Conservation (phyloP, 2,797 vertebrate genomes). For the Sebastes nivosus region DNA sequence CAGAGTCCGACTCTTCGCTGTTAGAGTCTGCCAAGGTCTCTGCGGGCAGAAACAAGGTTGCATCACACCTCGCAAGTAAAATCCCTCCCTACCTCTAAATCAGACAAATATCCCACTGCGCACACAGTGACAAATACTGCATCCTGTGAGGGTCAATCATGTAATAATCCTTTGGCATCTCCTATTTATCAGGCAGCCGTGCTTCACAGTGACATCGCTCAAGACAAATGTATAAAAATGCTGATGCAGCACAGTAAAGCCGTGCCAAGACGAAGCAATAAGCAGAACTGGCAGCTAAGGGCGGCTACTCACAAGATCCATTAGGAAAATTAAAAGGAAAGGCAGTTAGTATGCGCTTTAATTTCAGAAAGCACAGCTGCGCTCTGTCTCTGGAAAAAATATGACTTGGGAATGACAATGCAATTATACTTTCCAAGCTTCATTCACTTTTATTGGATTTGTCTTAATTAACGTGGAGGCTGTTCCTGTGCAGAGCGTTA, state of each 20-base stretch:
- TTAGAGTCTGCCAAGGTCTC: constrained; percentile 95
- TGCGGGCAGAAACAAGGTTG: constrained; percentile 70
- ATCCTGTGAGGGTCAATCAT: constrained; percentile 31
- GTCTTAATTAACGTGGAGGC: constrained; percentile 61
- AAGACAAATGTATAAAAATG: constrained; percentile 68
- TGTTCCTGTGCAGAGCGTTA: constrained; percentile 38
- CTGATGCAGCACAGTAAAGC: constrained; percentile 72
- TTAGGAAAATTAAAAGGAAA: constrained; percentile 83
- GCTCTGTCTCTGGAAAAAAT: constrained; percentile 55
- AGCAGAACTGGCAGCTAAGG: constrained; percentile 69
- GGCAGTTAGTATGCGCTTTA: constrained; percentile 62
- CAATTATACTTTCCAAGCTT: constrained; percentile 66
- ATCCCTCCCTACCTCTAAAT: constrained; percentile 13
- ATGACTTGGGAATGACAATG: constrained; percentile 69
- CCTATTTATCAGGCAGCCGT: constrained; percentile 57
- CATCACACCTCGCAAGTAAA: constrained; percentile 14
- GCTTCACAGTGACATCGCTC: constrained; percentile 57
- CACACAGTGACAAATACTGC: constrained; percentile 5
- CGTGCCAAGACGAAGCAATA: constrained; percentile 64
- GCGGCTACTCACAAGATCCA: constrained; percentile 70
- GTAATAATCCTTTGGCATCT: constrained; percentile 55
- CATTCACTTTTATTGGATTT: constrained; percentile 61
- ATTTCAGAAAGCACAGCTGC: constrained; percentile 69
- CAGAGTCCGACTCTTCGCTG: constrained; percentile 97
- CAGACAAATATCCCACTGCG: constrained; percentile 19